Conservation (phyloP, 2,113 vertebrate genomes). For the Fulica atra region DNA sequence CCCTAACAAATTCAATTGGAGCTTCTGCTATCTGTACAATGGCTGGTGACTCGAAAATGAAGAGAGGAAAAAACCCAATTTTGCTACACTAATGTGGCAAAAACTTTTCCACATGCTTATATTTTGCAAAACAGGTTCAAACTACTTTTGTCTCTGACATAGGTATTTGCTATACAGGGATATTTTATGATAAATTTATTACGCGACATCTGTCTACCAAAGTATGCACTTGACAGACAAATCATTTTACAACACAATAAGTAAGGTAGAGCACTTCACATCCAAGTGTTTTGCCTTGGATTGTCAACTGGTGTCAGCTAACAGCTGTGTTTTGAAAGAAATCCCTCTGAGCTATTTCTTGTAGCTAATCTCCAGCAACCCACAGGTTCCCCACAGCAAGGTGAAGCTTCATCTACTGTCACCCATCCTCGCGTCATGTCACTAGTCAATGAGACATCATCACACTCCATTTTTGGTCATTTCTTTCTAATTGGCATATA, state of each 20-base stretch:
- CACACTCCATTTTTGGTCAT: neutral
- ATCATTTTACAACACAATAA: neutral
- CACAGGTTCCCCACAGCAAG: neutral
- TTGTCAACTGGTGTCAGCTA: constrained; percentile 28
- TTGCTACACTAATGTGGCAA: neutral
- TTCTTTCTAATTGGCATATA: neutral
- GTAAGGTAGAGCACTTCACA: neutral
- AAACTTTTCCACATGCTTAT: neutral
- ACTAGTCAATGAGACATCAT: neutral
- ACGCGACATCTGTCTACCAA: neutral
- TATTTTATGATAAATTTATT: neutral
- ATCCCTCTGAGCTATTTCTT: neutral
- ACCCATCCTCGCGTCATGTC: neutral
- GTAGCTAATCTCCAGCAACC: neutral
- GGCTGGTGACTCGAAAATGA: neutral
- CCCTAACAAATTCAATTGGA: neutral
- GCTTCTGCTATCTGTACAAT: neutral
- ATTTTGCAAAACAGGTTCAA: neutral
- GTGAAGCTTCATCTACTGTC: neutral
- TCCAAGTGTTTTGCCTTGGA: neutral
- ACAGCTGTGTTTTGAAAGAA: constrained; percentile 42
- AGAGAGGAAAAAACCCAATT: neutral
- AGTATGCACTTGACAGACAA: neutral
- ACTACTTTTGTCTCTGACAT: neutral
- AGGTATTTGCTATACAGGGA: neutral